These are phyloP conservation scores for Xiphydria camelus DNA, from an alignment of 2,888 invertebrate species.

Conservation along the genomic window DNA sequence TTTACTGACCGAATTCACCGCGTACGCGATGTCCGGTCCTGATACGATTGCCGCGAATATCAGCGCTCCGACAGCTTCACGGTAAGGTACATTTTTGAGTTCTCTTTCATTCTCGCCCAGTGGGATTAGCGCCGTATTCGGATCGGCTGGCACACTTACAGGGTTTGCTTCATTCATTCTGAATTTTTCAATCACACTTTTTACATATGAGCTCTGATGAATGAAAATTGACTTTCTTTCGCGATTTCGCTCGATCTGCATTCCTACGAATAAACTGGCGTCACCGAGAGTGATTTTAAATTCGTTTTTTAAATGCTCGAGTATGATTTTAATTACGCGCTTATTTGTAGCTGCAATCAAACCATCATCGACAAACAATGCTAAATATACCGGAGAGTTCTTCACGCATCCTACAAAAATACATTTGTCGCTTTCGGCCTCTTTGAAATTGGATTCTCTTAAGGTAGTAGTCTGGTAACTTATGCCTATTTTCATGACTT, in stretches of 20 bases:
- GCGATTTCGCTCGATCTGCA: not conserved
- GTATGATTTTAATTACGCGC: not conserved
- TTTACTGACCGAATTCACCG: no score
- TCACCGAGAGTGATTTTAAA: not conserved
- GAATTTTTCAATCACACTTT: constrained; percentile 18
- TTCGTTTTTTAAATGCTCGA: not conserved
- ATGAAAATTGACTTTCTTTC: constrained; percentile 4
- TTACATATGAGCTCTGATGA: constrained; percentile 19
- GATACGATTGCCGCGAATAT: constrained; percentile 13
- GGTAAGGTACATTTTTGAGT: constrained; percentile 2
- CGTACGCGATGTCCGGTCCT: constrained; percentile 15
- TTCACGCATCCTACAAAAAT: not conserved
- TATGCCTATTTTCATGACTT: no score
- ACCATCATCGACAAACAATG: not conserved
- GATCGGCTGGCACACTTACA: constrained; percentile 10
- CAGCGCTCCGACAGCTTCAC: constrained; percentile 16
- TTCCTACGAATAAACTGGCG: not conserved
- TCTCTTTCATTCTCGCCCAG: not conserved
- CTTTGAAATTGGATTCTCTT: not conserved
- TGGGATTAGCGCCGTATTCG: constrained; percentile 4
- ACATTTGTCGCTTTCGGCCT: not conserved
- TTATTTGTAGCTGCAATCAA: not conserved
- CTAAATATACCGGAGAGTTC: not conserved
- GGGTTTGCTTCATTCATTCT: no score
- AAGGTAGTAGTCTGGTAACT: not conserved